Evolutionary conservation across 23 tunicate species (phyloP).

Genomic region (Oikopleura dioica): DNA sequence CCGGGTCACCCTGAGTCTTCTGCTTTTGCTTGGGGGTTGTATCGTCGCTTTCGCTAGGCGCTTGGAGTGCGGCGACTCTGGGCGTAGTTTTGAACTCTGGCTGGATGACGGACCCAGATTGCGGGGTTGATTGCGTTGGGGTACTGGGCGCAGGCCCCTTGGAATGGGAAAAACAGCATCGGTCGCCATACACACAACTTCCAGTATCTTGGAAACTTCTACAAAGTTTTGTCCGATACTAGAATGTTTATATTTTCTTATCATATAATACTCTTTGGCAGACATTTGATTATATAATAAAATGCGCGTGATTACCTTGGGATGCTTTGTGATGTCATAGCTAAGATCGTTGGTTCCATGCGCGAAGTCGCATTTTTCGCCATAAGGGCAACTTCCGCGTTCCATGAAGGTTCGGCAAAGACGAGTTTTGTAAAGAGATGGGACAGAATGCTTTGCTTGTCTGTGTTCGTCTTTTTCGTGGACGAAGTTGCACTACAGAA

Average conservation of each 20-base stretch:
- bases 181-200: conserved; percentile 59
- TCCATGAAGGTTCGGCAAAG: conserved; percentile 36
- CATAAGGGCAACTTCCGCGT: conserved; percentile 37
- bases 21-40: neutral
- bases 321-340: conserved; percentile 14
- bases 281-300: neutral
- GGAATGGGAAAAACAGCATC: conserved; percentile 59
- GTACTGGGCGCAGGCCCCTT: too few species aligned
- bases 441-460: conserved; percentile 1
- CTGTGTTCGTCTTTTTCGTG: conserved; percentile 9
- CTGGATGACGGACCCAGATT: too few species aligned
- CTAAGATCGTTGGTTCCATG: conserved; percentile 48
- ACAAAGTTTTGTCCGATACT: conserved; percentile 42
- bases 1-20: too few species aligned
- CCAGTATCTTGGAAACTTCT: conserved; percentile 41
- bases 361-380: conserved; percentile 57
- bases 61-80: neutral
- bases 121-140: too few species aligned
- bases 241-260: neutral
- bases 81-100: neutral
- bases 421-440: conserved; percentile 29
- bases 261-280: neutral
- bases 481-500: neutral
- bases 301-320: neutral
- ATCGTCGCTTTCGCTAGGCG: neutral